These are phyloP conservation scores for Rhagologus leucostigma DNA, from an alignment of 2,113 vertebrate species.

Conservation along the genomic window DNA sequence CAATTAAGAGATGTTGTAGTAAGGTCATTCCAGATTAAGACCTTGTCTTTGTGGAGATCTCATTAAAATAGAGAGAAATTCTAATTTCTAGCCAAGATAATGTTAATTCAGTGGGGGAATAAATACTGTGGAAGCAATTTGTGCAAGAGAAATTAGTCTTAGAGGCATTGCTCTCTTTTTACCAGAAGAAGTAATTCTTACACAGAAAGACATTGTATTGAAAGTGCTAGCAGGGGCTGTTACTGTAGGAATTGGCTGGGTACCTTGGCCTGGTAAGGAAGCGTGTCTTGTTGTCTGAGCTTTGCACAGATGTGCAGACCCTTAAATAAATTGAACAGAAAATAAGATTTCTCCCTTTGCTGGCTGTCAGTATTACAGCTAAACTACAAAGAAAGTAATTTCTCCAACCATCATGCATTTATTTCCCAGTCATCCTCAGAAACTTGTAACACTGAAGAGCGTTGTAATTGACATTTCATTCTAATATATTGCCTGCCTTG, in stretches of 20 bases:
- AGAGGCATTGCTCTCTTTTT: not conserved
- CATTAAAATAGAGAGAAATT: constrained; percentile 59
- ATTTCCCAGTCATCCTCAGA: constrained; percentile 14
- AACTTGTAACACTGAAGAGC: constrained; percentile 28
- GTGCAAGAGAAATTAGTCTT: not conserved
- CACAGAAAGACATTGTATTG: not conserved
- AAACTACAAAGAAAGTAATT: constrained; percentile 63
- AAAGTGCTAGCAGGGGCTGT: not conserved
- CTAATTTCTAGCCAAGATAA: constrained; percentile 32
- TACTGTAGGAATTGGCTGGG: not conserved
- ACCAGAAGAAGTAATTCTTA: not conserved
- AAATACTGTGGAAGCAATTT: constrained; percentile 45
- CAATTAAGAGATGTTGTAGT: constrained; percentile 56
- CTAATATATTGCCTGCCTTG: constrained; percentile 33
- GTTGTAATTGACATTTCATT: constrained; percentile 60
- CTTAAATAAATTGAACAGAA: constrained; percentile 63
- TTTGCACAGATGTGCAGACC: constrained; percentile 28
- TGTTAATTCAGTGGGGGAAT: constrained; percentile 36
- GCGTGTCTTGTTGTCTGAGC: not conserved
- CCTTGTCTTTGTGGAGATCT: constrained; percentile 54
- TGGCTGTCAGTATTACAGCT: constrained; percentile 25
- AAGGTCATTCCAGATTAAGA: constrained; percentile 69
- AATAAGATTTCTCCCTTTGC: constrained; percentile 54
- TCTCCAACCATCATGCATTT: constrained; percentile 54
- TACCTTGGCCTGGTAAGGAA: not conserved